phyloP scores from a whole-genome alignment of 2,797 vertebrate species.

The Xenentodon cancila region DNA sequence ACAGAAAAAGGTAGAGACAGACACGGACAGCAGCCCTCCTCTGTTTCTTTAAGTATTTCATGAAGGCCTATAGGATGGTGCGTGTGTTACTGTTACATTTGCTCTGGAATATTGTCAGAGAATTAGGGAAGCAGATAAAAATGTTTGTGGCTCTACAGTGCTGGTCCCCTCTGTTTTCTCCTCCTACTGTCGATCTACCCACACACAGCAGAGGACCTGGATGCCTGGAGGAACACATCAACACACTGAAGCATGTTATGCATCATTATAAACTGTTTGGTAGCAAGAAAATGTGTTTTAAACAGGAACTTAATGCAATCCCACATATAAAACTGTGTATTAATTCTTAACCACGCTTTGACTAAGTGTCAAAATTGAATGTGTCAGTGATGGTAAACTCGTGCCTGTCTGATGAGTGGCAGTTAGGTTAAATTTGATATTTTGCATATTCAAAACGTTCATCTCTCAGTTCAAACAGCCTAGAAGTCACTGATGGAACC shows the following conservation, averaged over 20 bases:
- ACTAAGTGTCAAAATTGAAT: constrained; percentile 22
- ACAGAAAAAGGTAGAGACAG: constrained; percentile 64
- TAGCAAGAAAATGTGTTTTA: constrained; percentile 21
- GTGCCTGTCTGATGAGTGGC: constrained; percentile 18
- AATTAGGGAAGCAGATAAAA: constrained; percentile 61
- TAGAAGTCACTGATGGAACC: constrained; percentile 71
- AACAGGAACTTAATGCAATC: constrained; percentile 33
- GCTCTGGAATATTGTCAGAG: constrained; percentile 35
- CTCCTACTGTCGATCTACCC: constrained; percentile 76
- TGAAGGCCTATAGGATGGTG: constrained; percentile 44
- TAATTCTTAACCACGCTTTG: constrained; percentile 32
- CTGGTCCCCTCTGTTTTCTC: constrained; percentile 64
- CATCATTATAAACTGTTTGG: constrained; percentile 58
- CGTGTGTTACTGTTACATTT: constrained; percentile 37
- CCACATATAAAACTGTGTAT: constrained; percentile 10
- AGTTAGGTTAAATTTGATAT: constrained; percentile 37
- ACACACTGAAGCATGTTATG: constrained; percentile 71
- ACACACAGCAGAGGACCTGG: constrained; percentile 74
- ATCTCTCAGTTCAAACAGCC: constrained; percentile 57
- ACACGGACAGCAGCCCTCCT: constrained; percentile 75
- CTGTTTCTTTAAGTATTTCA: constrained; percentile 41
- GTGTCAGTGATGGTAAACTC: constrained; percentile 10
- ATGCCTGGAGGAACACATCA: constrained; percentile 76
- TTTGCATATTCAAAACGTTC: constrained; percentile 61
- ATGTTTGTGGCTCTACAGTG: constrained; percentile 66